phyloP scores from a whole-genome alignment of 2,888 invertebrate species.

The Amphipyra berbera region DNA sequence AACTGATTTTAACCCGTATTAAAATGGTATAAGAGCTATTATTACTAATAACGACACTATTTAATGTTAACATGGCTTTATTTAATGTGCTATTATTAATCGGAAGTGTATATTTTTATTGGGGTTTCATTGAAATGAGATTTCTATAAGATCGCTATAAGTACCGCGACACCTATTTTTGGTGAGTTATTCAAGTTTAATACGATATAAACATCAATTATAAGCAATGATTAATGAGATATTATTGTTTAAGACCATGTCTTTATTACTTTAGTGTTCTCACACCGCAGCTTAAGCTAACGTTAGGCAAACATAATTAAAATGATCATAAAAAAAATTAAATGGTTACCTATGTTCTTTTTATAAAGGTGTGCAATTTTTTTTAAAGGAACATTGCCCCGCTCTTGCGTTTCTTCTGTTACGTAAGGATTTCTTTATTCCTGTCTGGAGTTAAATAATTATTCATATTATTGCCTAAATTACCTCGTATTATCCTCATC shows the following conservation, averaged over 20 bases:
- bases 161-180: slow-evolving; percentile 48
- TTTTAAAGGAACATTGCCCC: too few relatives aligned
- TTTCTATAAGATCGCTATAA: slow-evolving; percentile 53
- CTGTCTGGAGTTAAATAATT: too few relatives aligned
- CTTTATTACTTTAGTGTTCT: slow-evolving; percentile 26
- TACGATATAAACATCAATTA: slow-evolving; percentile 48
- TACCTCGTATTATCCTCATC: too few relatives aligned
- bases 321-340: slow-evolving; percentile 1
- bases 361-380: too few relatives aligned
- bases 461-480: too few relatives aligned
- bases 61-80: slow-evolving; percentile 54
- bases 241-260: slow-evolving; percentile 34
- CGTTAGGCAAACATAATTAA: slow-evolving; percentile 21
- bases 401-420: too few relatives aligned
- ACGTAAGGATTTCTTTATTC: too few relatives aligned
- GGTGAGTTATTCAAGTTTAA: slow-evolving; percentile 59
- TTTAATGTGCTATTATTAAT: slow-evolving; percentile 71
- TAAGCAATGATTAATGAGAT: slow-evolving; percentile 43
- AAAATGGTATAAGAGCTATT: slow-evolving; percentile 37
- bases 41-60: slow-evolving; percentile 36
- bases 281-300: slow-evolving; percentile 13
- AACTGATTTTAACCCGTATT: slow-evolving; percentile 57
- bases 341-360: slow-evolving; percentile 1
- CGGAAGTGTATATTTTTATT: slow-evolving; percentile 72
- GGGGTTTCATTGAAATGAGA: slow-evolving; percentile 65